Base-by-base conservation (phyloP, 2,797 vertebrate genomes). In the Pipistrellus pipistrellus region DNA sequence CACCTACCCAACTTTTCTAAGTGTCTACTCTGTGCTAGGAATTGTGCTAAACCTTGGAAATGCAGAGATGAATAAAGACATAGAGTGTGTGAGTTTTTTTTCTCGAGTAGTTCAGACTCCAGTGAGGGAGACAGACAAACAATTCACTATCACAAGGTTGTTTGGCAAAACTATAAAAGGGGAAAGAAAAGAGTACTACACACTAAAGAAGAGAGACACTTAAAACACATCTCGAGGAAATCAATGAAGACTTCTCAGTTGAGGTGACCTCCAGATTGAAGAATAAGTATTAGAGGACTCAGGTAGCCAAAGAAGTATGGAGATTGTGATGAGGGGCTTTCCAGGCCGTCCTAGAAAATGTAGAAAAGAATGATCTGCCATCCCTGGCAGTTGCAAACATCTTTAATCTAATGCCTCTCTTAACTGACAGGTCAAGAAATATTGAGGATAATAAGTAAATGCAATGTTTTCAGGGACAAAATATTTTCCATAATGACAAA, bases 41-140 rank as follows among this genome's bases (percentile, higher is more conserved):
- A 64, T 84, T 72, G 55, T 89, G 10, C 41, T 69, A 71, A 86
- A 59, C 21, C 4, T 93, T 94, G 30, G 32, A 96, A 87, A 77
- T 88, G 20, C 15, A 69, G 23, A 72, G 30, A 64, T 71, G 11
- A 59, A 53, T 57, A 76, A 84, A 82, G 41, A 82, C 10, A 15
- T 32, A 12, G 0, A 8, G 8, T 27, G 25, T 27, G 23, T 0
- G 3, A 3, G 38, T 12, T 62, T 77, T 59, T 76, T 57, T 25
- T 1, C 44, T 90, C 1, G 59, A 83, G 66, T 80, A 78, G 20
- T 69, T 77, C 30, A 48, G 13, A 78, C 13, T 55, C 9, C 30
- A 72, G 2, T 44, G 9, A 77, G 5, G 15, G 27, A 81, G 27
- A 17, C 6, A 80, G 27, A 17, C 10, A 73, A 55, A 48, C 15